Base-by-base conservation (phyloP, 2,113 vertebrate genomes). In the Entelurus aequoreus region DNA sequence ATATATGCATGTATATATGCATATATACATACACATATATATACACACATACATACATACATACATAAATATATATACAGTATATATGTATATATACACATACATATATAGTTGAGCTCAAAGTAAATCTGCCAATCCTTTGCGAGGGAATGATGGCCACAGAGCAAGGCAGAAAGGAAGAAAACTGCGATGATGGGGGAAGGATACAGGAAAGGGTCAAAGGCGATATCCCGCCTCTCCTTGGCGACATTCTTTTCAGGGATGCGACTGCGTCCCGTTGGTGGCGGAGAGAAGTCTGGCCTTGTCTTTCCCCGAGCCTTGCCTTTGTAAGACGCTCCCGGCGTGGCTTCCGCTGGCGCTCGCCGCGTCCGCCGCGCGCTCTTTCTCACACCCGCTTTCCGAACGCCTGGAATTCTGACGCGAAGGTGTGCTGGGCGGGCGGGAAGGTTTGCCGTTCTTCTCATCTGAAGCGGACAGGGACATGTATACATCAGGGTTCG, bases 181-280 rank as follows among this genome's bases (percentile, higher is more conserved):
- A 48, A 46, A 48, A 16, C 44, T 64, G 51, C 14, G 69, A 72
- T 46, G 78, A 73, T 48, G 62, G 59, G 66, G 68, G 59, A n/a
- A 66, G 69, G 68, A 71, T 51, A 38, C 63, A 76, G 63, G 73
- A 62, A 60, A 72, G 68, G 28, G 74, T 46, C 16, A 44, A n/a
- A 82, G 67, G 72, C 75, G 79, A 76, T 60, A 48, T 62, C 54
- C 54, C 37, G 36, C 53, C 28, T 69, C 66, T 67, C 68, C 19
- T 72, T 71, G 48, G 6, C n/a, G 50, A 69, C 75, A 81, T 84
- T 82, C 77, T 74, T 71, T 48, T 90, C 83, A 94, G 64, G 92
- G 90, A 71, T 93, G 88, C 77, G 89, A 90, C 87, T 92, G 92
- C 6, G 90, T 93, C 81, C 94, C 94, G 0, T 95, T 95, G 83